Evolutionary conservation across 2,797 vertebrate species (phyloP), one percentile per base, ranked within the genome.

Genomic region (Phrynocephalus guinanensis): DNA sequence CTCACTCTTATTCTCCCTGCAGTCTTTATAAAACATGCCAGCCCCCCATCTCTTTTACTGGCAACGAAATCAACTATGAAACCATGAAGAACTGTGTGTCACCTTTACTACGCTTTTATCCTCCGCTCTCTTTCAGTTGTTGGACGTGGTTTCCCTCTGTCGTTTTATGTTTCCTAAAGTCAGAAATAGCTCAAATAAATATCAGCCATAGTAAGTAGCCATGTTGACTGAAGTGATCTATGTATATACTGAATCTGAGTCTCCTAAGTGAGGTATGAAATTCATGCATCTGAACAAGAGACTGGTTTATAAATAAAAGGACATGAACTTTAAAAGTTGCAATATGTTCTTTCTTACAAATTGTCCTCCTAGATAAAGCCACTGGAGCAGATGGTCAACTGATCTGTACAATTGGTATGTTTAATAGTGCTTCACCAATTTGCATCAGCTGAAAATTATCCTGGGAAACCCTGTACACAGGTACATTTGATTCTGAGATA

Each of bases 391-490:
- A 77, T 87, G 83, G 91, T 90, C 79, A 87, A 26, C 44, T n/a
- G 52, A 92, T 81, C 50, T 73, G 56, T 30, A 48, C 50, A 78
- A 82, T 90, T 38, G 80, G 38, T 81, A 82, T 86, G 50, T 10
- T 38, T 52, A 0, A 75, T 89, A 28, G 68, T 72, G 76, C 18
- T 90, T 91, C 0, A 0, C 16, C 88, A 87, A 63, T 15, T 92
- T 83, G 50, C 89, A 92, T 56, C 48, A 84, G 30, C 72, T 83
- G 0, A 52, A 70, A 82, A 60, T 56, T 70, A 67, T 85, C 44
- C 44, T 82, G 3, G 24, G 91, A 81, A 79, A 38, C 86, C 67
- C 24, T n/a, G 89, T 72, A 84, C 71, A 90, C 90, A 91, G 89
- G 18, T 56, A 85, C 50, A 79, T 30, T 79, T 63, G 63, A 50